Evolutionary conservation across 2,113 vertebrate genomes (phyloP), one percentile per base, ranked within the genome.

Genomic region (Rhinoderma darwinii): DNA sequence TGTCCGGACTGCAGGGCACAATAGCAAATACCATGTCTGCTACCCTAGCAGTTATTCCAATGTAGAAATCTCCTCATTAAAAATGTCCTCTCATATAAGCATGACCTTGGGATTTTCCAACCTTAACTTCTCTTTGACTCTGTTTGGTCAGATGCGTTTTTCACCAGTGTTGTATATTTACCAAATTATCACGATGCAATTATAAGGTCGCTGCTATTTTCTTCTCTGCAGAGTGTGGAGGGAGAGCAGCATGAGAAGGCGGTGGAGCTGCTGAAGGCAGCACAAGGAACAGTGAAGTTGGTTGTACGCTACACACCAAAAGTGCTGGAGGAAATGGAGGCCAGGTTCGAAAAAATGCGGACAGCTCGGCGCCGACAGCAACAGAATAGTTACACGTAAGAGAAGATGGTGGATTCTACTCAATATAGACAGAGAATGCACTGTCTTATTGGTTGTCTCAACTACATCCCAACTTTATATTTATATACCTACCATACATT

Each of bases 281-380:
- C 97, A 0, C 97, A 98, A 90, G 95, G 96, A 47, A 96, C 96
- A 0, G 97, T 97, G 84, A 97, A 97, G 88, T 91, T 97, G 91
- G 96, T 98, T 41, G 96, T 98, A 54, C 94, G 97, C 41, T 98
- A 98, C 88, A 98, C 97, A 0, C 97, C 97, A 0, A 96, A 96
- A 9, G 97, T 97, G 79, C 94, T 98, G 56, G 97, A 98, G 91
- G 96, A 98, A 88, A 98, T 97, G 97, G 97, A 98, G 92, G 97
- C 97, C 35, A 94, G 97, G 75, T 97, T 98, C 20, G 97, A 98
- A 93, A 98, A 97, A 92, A 96, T 98, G 94, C 95, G 96, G 87
- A 97, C 96, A 0, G 97, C 97, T 59, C 93, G 96, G 32, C 91
- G 96, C 85, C 96, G 96, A 83, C 97, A 98, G 90, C 97, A 97